Base-by-base conservation (phyloP, 2,888 invertebrate genomes). In the Archips xylosteana region DNA sequence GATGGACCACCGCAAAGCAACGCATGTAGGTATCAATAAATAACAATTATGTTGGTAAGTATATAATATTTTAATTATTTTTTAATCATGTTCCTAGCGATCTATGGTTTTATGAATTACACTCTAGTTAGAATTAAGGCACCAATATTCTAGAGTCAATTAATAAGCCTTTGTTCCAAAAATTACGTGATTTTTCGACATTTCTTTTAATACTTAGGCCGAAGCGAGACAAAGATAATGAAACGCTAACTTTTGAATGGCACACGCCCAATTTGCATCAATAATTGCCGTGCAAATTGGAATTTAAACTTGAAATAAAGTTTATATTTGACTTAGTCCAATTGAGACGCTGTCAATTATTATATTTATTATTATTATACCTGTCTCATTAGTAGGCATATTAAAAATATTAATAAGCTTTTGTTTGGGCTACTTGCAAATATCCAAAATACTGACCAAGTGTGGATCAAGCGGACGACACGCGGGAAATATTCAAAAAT, bases 231-330 rank as follows among this genome's bases (percentile, higher is more conserved):
- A 60, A 62, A 51, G 65, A 74, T 65, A 65, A 70, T 65, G 64
- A 51, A 74, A 39, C 63, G 64, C 69, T 61, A 74, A 74, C 74
- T 74, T 74, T 60, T 69, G 66, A 73, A 54, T 64, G 60, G 65
- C 64, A 74, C 65, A 74, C 74, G 74, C 69, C 51, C 64, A 74
- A 74, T 74, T 74, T 74, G 65, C 74, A 74, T 74, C 69, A 47
- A 74, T 74, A 70, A 74, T 70, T 74, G 74, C 42, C 60, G 64
- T 60, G 60, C 74, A 74, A 74, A 74, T 74, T 74, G 69, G 60
- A 69, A 69, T 74, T 74, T 74, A 69, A 74, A 74, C 74, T 74
- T 74, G 2, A 60, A 60, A 69, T 70, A 70, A 69, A 74, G 64
- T 74, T 74, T 70, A 74, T 60, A 65, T 64, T 65, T 64, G 51